phyloP scores from a whole-genome alignment of 2,113 vertebrate genomes.

The Leptodactylus fuscus region DNA sequence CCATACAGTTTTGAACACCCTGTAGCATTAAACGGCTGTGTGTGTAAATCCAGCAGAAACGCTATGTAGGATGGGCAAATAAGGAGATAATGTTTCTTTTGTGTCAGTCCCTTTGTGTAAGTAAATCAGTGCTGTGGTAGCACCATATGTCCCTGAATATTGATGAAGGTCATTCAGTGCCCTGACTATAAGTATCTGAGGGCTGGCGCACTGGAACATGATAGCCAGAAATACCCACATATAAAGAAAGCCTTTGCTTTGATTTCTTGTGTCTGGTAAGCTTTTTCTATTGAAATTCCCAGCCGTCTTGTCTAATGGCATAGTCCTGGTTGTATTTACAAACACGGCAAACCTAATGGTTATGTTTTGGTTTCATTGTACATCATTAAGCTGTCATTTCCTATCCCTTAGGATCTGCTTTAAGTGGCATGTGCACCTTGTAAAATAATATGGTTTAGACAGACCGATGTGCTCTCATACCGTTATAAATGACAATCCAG shows the following conservation, averaged over 20 bases:
- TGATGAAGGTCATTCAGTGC: neutral
- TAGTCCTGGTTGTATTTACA: neutral
- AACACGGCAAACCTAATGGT: neutral
- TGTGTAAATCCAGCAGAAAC: too few relatives aligned
- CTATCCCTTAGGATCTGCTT: neutral
- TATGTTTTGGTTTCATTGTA: neutral
- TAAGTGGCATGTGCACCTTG: neutral
- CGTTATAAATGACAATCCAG: neutral
- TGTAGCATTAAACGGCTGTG: too few relatives aligned
- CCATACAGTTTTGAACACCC: too few relatives aligned
- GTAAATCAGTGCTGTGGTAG: too few relatives aligned
- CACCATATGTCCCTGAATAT: neutral
- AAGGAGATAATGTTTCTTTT: too few relatives aligned
- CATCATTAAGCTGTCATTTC: neutral
- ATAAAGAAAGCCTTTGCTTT: too few relatives aligned
- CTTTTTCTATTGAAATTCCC: neutral
- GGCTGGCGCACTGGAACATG: neutral
- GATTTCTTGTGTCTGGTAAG: too few relatives aligned
- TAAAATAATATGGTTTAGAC: conserved; percentile 13
- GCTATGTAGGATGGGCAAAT: too few relatives aligned
- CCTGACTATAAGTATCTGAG: neutral
- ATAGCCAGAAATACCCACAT: neutral
- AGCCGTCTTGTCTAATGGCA: neutral
- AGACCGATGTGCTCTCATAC: neutral
- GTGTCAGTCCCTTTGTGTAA: too few relatives aligned